A percentile compares a stretch with the other conserved stretches of the same genome.
phyloP scores from a whole-genome alignment of 2,797 vertebrate species.

The Myripristis jacobus region DNA sequence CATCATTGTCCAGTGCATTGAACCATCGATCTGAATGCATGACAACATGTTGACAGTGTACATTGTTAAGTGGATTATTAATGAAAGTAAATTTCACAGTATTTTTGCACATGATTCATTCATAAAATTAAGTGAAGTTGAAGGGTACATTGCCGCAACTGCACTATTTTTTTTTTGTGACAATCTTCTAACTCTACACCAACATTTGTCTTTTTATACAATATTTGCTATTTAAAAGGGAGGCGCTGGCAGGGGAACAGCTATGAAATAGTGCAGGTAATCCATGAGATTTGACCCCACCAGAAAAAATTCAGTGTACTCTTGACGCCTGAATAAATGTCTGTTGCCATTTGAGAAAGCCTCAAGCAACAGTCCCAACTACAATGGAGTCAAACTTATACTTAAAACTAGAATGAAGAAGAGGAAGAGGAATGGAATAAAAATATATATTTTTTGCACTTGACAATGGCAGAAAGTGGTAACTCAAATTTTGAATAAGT shows the following conservation, averaged over 20 bases:
- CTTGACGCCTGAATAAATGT: conserved; percentile 18
- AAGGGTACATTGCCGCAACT: conserved; percentile 19
- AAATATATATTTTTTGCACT: not conserved
- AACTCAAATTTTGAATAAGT: not conserved
- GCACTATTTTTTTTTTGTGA: conserved; percentile 27
- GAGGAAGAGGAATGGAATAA: no score
- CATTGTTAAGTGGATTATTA: conserved; percentile 23
- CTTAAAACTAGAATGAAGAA: conserved; percentile 34
- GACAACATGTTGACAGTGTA: conserved; percentile 39
- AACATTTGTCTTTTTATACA: conserved; percentile 48
- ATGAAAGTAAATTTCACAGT: conserved; percentile 11
- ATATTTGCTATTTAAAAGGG: conserved; percentile 26
- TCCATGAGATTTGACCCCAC: not conserved
- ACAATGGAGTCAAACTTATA: conserved; percentile 10
- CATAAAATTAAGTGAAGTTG: conserved; percentile 19
- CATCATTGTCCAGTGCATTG: conserved; percentile 29
- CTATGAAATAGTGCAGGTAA: not conserved
- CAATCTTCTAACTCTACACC: conserved; percentile 17
- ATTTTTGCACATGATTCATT: conserved; percentile 33
- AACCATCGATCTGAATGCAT: conserved; percentile 33
- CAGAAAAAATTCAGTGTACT: conserved; percentile 7
- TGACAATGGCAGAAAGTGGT: not conserved
- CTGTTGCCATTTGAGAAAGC: conserved; percentile 18
- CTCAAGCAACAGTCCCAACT: conserved; percentile 9
- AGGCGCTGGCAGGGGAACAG: not conserved